Conservation (phyloP, 2,888 invertebrate species). For the Monopis laevigella region DNA sequence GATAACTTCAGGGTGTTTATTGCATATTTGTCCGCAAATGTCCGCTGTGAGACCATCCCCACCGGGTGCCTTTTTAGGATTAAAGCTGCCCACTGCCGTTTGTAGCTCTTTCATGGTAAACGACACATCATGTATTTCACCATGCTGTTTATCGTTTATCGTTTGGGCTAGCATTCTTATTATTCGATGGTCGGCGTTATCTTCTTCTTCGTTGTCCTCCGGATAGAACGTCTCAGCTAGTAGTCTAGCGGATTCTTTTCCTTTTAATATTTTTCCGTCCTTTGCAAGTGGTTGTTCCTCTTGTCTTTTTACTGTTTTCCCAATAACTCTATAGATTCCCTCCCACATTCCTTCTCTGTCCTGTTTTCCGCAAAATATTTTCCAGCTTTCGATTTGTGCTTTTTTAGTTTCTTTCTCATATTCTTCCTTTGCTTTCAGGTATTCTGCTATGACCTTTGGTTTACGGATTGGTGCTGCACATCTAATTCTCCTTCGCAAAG, state of each 20-base stretch:
- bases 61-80: constrained; percentile 19
- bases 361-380: constrained; percentile 18
- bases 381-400: constrained; percentile 20
- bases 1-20: not conserved
- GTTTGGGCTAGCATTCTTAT: constrained; percentile 8
- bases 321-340: constrained; percentile 16
- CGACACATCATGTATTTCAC: constrained; percentile 11
- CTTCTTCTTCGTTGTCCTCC: constrained; percentile 6
- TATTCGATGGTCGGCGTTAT: constrained; percentile 11
- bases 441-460: constrained; percentile 16
- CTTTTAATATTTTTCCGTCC: constrained; percentile 9
- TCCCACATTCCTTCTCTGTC: constrained; percentile 18
- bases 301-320: constrained; percentile 8
- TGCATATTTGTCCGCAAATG: constrained; percentile 13
- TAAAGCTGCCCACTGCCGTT: constrained; percentile 6
- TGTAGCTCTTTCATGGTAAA: constrained; percentile 13
- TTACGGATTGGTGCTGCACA: constrained; percentile 1
- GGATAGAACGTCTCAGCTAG: constrained; percentile 16
- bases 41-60: constrained; percentile 17
- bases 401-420: constrained; percentile 15
- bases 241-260: constrained; percentile 11
- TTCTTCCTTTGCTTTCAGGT: constrained; percentile 16
- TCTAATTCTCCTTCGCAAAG: not conserved
- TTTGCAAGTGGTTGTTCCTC: constrained; percentile 11
- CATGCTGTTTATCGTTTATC: not conserved